Percentiles rank a stretch among this genome's conserved stretches.
phyloP scores from a whole-genome alignment of 2,888 invertebrate species.

The Malachius bipustulatus region DNA sequence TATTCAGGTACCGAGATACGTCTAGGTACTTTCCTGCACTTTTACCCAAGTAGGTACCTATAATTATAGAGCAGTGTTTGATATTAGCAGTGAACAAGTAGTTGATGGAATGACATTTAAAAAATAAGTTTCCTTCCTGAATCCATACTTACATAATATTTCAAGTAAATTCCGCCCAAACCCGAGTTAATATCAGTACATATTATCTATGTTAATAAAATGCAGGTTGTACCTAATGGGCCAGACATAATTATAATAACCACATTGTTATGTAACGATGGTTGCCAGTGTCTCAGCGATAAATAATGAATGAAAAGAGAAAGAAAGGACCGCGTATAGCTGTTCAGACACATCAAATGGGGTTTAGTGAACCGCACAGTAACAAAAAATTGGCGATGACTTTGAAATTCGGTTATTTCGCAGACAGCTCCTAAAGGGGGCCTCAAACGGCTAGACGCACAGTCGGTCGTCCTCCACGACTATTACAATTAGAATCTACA shows the following conservation, averaged over 20 bases:
- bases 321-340: not conserved
- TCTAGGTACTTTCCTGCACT: too few species aligned
- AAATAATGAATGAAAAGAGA: slow-evolving; percentile 3
- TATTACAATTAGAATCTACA: slow-evolving; percentile 30
- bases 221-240: not conserved
- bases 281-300: not conserved
- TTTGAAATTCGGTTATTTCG: not conserved
- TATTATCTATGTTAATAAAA: slow-evolving; percentile 1
- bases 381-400: slow-evolving; percentile 3
- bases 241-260: slow-evolving; percentile 1
- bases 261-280: slow-evolving; percentile 2
- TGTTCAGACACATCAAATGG: not conserved
- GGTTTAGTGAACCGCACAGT: slow-evolving; percentile 2
- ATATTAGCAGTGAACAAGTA: too few species aligned
- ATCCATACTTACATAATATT: too few species aligned
- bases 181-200: too few species aligned
- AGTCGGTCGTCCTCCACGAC: slow-evolving; percentile 13
- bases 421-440: slow-evolving; percentile 2
- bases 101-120: too few species aligned
- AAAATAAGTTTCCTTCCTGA: too few species aligned
- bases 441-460: slow-evolving; percentile 3
- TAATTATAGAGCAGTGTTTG: too few species aligned
- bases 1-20: too few species aligned
- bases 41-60: too few species aligned
- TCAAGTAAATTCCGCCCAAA: too few species aligned